phyloP scores from a whole-genome alignment of 2,797 vertebrate genomes.

The Melanotaenia pygmaea region DNA sequence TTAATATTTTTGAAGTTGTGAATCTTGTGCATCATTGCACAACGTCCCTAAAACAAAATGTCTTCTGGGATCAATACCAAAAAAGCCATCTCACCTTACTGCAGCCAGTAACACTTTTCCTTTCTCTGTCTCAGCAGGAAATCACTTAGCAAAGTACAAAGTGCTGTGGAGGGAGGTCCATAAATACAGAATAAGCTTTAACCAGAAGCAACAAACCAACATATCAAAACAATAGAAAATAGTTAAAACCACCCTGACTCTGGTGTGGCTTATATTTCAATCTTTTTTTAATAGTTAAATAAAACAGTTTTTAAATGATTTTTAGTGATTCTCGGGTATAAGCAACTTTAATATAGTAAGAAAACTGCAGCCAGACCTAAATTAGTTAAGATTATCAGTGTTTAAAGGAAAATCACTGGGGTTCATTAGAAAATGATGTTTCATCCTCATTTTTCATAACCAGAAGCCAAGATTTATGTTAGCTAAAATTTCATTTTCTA shows the following conservation, averaged over 20 bases:
- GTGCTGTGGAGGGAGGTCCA: conserved; percentile 4
- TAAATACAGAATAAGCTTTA: conserved; percentile 2
- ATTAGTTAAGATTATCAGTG: too few species aligned
- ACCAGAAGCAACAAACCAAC: not conserved
- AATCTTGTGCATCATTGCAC: conserved; percentile 7
- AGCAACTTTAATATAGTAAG: not conserved
- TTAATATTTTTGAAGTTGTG: not conserved
- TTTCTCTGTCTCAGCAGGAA: conserved; percentile 26
- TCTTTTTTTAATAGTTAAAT: not conserved
- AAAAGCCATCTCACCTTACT: conserved; percentile 11
- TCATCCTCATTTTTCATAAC: too few species aligned
- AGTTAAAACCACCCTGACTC: not conserved
- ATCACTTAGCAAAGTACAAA: conserved; percentile 41
- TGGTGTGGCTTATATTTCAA: not conserved
- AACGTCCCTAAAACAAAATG: conserved; percentile 18
- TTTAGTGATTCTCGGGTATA: not conserved
- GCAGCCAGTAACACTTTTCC: conserved; percentile 14
- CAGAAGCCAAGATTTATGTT: too few species aligned
- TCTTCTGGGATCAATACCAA: conserved; percentile 30
- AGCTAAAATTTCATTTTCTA: too few species aligned
- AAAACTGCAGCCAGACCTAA: not conserved
- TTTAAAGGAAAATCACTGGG: too few species aligned
- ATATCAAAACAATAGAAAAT: not conserved
- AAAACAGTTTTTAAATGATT: not conserved
- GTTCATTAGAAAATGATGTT: too few species aligned